These are phyloP conservation scores for Boulengeromyrus knoepffleri DNA, from an alignment of 2,113 vertebrate species.

Conservation along the genomic window DNA sequence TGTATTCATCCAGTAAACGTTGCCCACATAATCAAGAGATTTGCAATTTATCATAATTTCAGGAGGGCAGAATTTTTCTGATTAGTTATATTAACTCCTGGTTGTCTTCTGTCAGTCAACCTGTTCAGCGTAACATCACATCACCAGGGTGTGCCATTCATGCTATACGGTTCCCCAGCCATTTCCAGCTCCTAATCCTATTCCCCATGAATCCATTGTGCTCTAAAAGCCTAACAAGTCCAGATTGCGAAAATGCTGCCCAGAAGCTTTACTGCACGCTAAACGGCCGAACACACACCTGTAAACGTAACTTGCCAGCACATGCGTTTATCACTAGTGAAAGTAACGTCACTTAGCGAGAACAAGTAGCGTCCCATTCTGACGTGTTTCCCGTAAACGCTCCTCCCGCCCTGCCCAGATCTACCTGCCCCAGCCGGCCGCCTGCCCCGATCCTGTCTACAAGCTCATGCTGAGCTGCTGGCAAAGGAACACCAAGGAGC, in stretches of 20 bases:
- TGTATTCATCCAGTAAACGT: background rate
- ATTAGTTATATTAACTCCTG: background rate
- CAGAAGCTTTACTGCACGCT: background rate
- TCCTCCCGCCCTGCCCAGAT: slow-evolving; percentile 53
- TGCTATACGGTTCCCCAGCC: background rate
- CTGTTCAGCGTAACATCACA: background rate
- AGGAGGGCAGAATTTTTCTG: background rate
- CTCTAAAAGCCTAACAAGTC: background rate
- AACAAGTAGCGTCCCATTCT: background rate
- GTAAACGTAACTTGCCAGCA: background rate
- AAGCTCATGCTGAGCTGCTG: slow-evolving; percentile 96
- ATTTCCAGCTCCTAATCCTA: background rate
- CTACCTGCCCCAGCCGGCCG: slow-evolving; percentile 83
- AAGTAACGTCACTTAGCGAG: background rate
- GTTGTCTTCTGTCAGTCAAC: background rate
- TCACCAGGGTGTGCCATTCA: background rate
- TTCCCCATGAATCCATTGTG: background rate
- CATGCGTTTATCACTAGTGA: background rate
- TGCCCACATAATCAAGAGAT: background rate
- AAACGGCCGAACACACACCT: background rate
- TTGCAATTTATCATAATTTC: background rate
- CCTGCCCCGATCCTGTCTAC: slow-evolving; percentile 87
- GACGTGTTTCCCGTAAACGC: background rate
- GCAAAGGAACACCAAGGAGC: slow-evolving; percentile 86
- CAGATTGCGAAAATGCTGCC: background rate